Conservation (phyloP, 2,888 invertebrate genomes). For the Xanthorhoe designata region DNA sequence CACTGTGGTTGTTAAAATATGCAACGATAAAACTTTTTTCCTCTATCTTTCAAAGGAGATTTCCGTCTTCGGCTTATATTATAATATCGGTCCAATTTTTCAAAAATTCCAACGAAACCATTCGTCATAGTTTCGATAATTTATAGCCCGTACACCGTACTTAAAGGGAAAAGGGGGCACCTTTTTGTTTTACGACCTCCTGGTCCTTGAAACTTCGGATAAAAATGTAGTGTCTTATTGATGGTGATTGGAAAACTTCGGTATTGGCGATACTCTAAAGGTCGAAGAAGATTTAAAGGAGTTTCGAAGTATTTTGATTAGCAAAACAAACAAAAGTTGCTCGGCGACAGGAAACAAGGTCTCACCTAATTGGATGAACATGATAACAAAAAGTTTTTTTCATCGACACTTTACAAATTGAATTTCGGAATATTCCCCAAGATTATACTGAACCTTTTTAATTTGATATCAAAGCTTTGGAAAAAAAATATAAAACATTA, state of each 20-base stretch:
- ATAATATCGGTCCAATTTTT: slow-evolving; percentile 28
- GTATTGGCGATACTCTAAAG: slow-evolving; percentile 38
- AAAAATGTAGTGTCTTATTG: slow-evolving; percentile 47
- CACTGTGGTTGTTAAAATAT: neutral
- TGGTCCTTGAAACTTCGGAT: slow-evolving; percentile 35
- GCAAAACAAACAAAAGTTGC: slow-evolving; percentile 36
- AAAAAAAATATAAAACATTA: slow-evolving; percentile 17
- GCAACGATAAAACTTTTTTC: too few species aligned
- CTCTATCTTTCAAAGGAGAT: neutral
- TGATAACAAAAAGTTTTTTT: slow-evolving; percentile 16
- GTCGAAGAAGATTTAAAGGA: slow-evolving; percentile 41
- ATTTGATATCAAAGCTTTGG: slow-evolving; percentile 9
- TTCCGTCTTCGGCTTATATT: slow-evolving; percentile 15
- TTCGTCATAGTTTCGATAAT: slow-evolving; percentile 62
- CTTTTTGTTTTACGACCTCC: slow-evolving; percentile 54
- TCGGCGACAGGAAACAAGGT: slow-evolving; percentile 16
- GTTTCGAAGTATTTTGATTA: slow-evolving; percentile 42
- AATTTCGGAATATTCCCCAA: slow-evolving; percentile 19
- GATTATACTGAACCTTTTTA: slow-evolving; percentile 21
- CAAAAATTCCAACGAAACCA: slow-evolving; percentile 55
- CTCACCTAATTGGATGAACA: slow-evolving; percentile 29
- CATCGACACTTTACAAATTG: slow-evolving; percentile 28
- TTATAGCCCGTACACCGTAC: slow-evolving; percentile 53
- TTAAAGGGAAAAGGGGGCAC: slow-evolving; percentile 51
- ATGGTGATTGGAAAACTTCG: slow-evolving; percentile 57